Conservation (phyloP, 2,888 invertebrate genomes). For the Suillia variegata region DNA sequence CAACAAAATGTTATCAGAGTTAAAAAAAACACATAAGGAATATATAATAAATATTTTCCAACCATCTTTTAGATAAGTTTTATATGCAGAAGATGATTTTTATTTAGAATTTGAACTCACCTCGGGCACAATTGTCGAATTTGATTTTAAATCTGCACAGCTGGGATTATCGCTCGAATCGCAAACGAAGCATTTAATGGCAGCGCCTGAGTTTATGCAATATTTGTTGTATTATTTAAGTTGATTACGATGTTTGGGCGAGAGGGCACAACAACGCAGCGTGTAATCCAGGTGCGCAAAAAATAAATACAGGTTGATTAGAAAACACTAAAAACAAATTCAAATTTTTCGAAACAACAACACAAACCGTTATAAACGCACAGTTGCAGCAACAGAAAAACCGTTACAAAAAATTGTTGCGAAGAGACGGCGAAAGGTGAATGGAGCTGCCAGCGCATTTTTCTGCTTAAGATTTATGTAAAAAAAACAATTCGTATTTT, state of each 20-base stretch:
- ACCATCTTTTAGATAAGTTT: no score
- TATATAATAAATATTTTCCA: no score
- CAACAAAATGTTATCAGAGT: no score
- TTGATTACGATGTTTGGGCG: slow-evolving; percentile 10
- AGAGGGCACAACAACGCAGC: slow-evolving; percentile 8
- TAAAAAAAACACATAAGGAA: no score
- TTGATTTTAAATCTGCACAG: slow-evolving; percentile 61
- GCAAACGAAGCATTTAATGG: slow-evolving; percentile 65
- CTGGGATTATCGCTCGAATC: slow-evolving; percentile 64
- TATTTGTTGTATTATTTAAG: no score
- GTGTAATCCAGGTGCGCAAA: slow-evolving; percentile 1
- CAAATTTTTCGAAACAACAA: neutral
- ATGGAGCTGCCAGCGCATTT: slow-evolving; percentile 26
- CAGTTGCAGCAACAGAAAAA: slow-evolving; percentile 34
- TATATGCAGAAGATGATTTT: no score
- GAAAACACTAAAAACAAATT: slow-evolving; percentile 7
- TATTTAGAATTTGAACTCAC: slow-evolving; percentile 45
- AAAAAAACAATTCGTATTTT: no score
- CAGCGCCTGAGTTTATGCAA: slow-evolving; percentile 50
- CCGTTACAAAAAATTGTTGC: slow-evolving; percentile 28
- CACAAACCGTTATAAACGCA: slow-evolving; percentile 45
- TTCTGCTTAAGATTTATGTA: no score
- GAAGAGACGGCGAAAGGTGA: slow-evolving; percentile 22
- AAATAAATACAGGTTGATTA: neutral
- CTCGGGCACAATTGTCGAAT: slow-evolving; percentile 54